phyloP scores from a whole-genome alignment of 2,797 vertebrate genomes.

The Sus cebifrons region DNA sequence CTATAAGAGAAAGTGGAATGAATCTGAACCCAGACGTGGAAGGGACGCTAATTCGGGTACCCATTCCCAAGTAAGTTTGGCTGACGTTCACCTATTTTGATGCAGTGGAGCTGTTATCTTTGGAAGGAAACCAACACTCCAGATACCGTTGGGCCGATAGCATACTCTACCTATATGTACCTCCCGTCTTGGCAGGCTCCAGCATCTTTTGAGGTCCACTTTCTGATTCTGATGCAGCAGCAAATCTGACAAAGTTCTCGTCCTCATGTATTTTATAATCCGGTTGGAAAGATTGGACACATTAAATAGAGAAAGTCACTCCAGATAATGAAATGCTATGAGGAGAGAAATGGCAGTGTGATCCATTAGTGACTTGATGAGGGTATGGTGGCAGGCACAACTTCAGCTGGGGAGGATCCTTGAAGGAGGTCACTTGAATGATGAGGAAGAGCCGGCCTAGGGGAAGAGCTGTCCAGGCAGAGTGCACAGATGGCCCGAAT shows the following conservation, averaged over 20 bases:
- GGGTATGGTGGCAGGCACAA: not conserved
- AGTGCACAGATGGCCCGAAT: not conserved
- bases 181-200: not conserved
- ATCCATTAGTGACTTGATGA: not conserved
- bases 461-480: not conserved
- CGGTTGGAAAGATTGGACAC: not conserved
- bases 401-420: not conserved
- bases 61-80: constrained; percentile 96
- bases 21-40: constrained; percentile 98
- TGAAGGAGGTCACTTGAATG: not conserved
- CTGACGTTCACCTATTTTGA: not conserved
- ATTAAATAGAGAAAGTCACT: not conserved
- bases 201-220: not conserved
- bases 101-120: constrained; percentile 25
- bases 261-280: not conserved
- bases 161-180: not conserved
- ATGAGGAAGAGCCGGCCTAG: not conserved
- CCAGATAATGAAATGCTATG: not conserved
- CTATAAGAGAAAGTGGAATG: constrained; percentile 97
- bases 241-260: constrained; percentile 20
- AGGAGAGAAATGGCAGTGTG: constrained; percentile 1
- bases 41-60: constrained; percentile 96
- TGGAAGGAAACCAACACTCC: constrained; percentile 30
- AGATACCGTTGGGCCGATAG: not conserved
- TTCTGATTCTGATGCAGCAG: not conserved